These are phyloP conservation scores for Callyntrura guangdongensis DNA, from an alignment of 2,888 invertebrate genomes.

Conservation along the genomic window DNA sequence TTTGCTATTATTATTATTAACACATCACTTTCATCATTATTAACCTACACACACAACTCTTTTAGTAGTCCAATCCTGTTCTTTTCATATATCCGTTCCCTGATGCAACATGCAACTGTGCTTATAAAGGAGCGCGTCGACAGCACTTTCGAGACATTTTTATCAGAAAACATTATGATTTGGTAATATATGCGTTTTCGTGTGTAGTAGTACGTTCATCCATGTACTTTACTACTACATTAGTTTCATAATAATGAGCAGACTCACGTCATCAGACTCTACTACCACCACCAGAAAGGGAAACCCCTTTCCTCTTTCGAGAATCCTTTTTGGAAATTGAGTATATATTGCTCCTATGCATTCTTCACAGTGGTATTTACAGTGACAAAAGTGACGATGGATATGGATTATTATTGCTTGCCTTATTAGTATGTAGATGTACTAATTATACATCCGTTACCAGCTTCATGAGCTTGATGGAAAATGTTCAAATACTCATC, in stretches of 20 bases:
- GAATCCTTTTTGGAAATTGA: constrained; percentile 1
- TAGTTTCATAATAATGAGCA: too few relatives aligned
- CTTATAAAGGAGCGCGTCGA: too few relatives aligned
- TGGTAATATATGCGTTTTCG: not conserved
- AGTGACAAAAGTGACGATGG: too few relatives aligned
- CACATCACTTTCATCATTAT: constrained; percentile 54
- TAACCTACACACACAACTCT: not conserved
- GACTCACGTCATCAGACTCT: constrained; percentile 51
- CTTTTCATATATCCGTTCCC: not conserved
- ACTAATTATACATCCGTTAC: not conserved
- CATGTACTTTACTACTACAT: too few relatives aligned
- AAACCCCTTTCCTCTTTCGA: constrained; percentile 33
- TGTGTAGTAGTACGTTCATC: too few relatives aligned
- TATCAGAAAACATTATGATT: not conserved
- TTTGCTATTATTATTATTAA: too few relatives aligned
- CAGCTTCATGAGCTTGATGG: not conserved
- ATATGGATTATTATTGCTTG: not conserved
- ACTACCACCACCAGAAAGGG: constrained; percentile 41
- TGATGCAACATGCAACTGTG: not conserved
- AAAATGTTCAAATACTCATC: not conserved
- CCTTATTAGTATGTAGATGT: constrained; percentile 6
- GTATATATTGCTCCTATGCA: not conserved
- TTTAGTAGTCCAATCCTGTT: not conserved
- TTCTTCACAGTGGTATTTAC: too few relatives aligned
- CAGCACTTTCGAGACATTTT: constrained; percentile 47